Evolutionary conservation across 2,888 invertebrate genomes (phyloP).

Genomic region (Strigamia crassipes): DNA sequence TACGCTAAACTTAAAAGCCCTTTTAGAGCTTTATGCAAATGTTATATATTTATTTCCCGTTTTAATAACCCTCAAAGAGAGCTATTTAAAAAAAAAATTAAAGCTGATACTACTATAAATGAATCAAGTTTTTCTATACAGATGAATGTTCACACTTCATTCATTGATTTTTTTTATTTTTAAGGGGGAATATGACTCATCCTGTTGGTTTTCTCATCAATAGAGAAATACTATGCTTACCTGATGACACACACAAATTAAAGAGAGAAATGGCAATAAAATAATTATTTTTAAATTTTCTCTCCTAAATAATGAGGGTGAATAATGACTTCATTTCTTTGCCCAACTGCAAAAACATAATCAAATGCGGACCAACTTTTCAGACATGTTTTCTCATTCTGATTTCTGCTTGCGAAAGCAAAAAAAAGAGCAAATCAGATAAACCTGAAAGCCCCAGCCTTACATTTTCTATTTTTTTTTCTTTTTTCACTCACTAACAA

Average conservation of each 20-base stretch:
- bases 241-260: slow-evolving; percentile 22
- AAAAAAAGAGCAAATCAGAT: background rate
- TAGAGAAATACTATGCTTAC: background rate
- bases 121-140: slow-evolving; percentile 5
- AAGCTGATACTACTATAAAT: slow-evolving; percentile 33
- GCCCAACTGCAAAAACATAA: background rate
- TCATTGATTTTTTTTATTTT: slow-evolving; percentile 29
- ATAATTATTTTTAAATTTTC: background rate
- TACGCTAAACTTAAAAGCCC: background rate
- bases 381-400: background rate
- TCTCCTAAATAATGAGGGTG: background rate
- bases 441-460: slow-evolving; percentile 3
- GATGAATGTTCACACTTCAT: slow-evolving; percentile 15
- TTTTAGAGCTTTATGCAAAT: background rate
- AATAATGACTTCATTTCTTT: background rate
- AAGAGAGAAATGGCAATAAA: background rate
- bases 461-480: background rate
- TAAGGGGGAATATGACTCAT: slow-evolving; percentile 26
- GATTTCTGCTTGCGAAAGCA: background rate
- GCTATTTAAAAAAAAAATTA: slow-evolving; percentile 11
- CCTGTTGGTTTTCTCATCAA: slow-evolving; percentile 25
- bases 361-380: slow-evolving; percentile 2
- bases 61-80: background rate
- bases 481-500: slow-evolving; percentile 10
- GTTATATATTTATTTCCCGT: background rate